Base-by-base conservation (phyloP, 2,113 vertebrate species). In the Paratilapia polleni region DNA sequence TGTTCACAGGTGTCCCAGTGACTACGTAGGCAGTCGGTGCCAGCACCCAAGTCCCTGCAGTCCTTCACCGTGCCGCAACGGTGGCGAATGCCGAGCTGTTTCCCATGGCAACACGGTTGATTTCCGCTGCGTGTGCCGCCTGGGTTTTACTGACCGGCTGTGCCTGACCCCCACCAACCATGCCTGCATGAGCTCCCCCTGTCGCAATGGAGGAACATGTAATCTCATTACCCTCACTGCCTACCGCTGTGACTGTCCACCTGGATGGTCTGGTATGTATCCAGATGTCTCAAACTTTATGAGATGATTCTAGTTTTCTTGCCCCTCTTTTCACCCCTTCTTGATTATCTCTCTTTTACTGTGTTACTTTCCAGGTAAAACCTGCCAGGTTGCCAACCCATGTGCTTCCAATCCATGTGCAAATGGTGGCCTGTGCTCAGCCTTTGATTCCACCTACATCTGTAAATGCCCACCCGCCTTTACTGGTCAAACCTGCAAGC, bases 331-430 rank as follows among this genome's bases (percentile, higher is more conserved):
- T 79, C 11, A 15, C 7, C 6, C 14, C 2, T 26, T 41, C 17
- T 43, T 28, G 9, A 66, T 52, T 14, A 28, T 36, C 24, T 28
- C 31, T 57, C 3, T 54, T 5, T 38, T 62, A 7, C 24, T 59
- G 28, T 86, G 19, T 75, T 78, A 1, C 7, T 66, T 43, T 62
- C 19, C 87, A 99, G 98, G 98, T 28, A 98, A 98, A 93, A 96
- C 94, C 1, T 99, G 98, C 94, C 97, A 98, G 88, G 96, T 97
- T 73, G 96, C 98, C 0, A 97, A 99, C 88, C 97, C 98, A 0
- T 99, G 98, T 0, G 98, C 98, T 64, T 99, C 98, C 80, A 99
- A 99, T 90, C 98, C 98, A 0, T 99, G 98, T 0, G 98, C 97
- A 88, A 99, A 99, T 0, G 97, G 97, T 0, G 98, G 98, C 36